Evolutionary conservation across 2,888 invertebrate genomes (phyloP).

Genomic region (Leptogaster cylindrica): DNA sequence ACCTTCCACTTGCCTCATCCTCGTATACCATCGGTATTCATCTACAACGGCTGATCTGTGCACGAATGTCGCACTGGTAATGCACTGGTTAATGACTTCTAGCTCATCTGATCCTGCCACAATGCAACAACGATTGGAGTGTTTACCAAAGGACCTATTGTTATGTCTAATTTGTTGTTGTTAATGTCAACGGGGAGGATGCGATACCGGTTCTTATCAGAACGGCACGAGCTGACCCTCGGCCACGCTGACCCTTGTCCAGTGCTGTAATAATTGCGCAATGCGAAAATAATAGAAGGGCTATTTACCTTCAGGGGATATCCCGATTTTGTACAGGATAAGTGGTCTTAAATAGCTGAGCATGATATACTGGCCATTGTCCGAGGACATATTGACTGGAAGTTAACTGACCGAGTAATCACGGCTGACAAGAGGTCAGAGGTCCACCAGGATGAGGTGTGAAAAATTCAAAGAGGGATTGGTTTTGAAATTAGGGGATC

Average conservation of each 20-base stretch:
- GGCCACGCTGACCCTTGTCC: conserved; percentile 11
- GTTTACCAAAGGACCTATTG: background rate
- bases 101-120: background rate
- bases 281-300: background rate
- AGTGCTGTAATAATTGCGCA: background rate
- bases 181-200: conserved; percentile 11
- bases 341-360: background rate
- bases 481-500: no score
- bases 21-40: background rate
- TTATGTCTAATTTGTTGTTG: conserved; percentile 6
- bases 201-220: background rate
- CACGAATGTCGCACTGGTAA: background rate
- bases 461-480: background rate
- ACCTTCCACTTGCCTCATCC: conserved; percentile 31
- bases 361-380: background rate
- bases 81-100: background rate
- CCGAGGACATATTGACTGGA: background rate
- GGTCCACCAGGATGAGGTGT: background rate
- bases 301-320: background rate
- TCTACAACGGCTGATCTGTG: background rate
- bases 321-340: background rate
- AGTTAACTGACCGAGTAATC: background rate
- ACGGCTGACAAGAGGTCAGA: background rate
- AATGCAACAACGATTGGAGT: background rate
- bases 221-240: conserved; percentile 1